Evolutionary conservation across 2,113 vertebrate species (phyloP).

Genomic region (Myocastor coypus): DNA sequence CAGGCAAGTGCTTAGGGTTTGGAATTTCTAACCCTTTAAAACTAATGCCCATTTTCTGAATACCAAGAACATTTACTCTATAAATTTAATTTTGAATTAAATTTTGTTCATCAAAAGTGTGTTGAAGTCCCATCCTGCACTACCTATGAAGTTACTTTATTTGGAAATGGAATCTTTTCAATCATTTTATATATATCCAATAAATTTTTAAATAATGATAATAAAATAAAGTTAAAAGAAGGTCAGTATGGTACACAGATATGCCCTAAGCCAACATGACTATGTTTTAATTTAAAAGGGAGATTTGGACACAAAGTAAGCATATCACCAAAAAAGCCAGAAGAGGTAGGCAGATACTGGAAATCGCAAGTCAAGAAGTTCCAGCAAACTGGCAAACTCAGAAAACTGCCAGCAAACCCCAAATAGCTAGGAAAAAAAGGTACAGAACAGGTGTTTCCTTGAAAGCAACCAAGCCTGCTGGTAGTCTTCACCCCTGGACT

Average conservation of each 20-base stretch:
- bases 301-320: neutral
- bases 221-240: neutral
- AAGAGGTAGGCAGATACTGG: neutral
- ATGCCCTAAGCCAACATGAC: neutral
- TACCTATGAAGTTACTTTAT: neutral
- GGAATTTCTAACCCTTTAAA: neutral
- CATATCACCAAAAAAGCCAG: neutral
- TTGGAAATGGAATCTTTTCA: neutral
- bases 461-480: neutral
- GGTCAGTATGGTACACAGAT: accelerated
- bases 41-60: neutral
- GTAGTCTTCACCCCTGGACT: neutral
- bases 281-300: neutral
- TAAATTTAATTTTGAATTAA: neutral
- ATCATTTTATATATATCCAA: no score
- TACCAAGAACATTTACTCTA: neutral
- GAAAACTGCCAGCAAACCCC: neutral
- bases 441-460: neutral
- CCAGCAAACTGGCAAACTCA: no score
- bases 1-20: no score
- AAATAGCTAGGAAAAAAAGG: neutral
- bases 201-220: no score
- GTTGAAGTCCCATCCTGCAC: neutral
- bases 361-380: neutral
- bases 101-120: neutral